Conservation (phyloP, 1,140 invertebrate genomes). For the Drosophila ercepeae region DNA sequence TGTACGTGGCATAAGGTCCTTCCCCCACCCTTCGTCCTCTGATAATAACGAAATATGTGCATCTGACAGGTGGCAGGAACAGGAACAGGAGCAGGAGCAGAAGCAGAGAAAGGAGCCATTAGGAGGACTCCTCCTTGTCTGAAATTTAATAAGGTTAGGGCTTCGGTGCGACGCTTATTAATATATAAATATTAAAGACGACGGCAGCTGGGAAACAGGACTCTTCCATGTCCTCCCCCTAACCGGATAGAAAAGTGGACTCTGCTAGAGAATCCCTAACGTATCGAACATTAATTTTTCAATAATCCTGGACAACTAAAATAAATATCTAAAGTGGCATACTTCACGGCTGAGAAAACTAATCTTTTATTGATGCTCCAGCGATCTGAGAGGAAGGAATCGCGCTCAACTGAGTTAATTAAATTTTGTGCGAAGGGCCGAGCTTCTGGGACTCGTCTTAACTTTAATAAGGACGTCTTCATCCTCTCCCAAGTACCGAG, state of each 20-base stretch:
- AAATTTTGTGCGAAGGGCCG: constrained; percentile 56
- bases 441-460: constrained; percentile 14
- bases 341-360: constrained; percentile 61
- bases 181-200: constrained; percentile 60
- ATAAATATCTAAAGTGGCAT: constrained; percentile 76
- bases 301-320: constrained; percentile 64
- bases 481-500: not conserved
- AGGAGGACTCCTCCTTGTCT: constrained; percentile 25
- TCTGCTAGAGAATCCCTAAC: constrained; percentile 51
- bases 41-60: constrained; percentile 81
- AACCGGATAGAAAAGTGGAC: constrained; percentile 8
- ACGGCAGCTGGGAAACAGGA: constrained; percentile 47
- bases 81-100: constrained; percentile 10
- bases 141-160: constrained; percentile 65
- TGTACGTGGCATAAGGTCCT: constrained; percentile 54
- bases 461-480: constrained; percentile 50
- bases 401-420: constrained; percentile 78
- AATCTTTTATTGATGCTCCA: constrained; percentile 79
- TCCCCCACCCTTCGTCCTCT: constrained; percentile 19
- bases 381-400: constrained; percentile 27
- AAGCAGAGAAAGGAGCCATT: too few relatives aligned
- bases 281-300: constrained; percentile 69
- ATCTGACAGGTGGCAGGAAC: constrained; percentile 69
- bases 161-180: constrained; percentile 57
- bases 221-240: constrained; percentile 28